Evolutionary conservation across 1,140 invertebrate genomes (phyloP).

Genomic region (Phocides pigmalion): DNA sequence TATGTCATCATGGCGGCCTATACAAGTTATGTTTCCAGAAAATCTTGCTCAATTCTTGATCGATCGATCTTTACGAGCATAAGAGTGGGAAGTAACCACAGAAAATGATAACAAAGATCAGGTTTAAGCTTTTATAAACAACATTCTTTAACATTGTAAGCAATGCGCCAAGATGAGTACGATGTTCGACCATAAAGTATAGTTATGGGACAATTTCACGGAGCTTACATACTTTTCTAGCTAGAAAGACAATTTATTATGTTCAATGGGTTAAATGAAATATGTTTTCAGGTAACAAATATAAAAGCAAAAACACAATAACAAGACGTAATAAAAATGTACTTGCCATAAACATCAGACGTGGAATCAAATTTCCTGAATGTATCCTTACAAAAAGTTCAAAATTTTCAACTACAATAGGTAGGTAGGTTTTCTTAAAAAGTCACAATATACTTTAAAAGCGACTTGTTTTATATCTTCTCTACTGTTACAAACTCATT

Average conservation of each 20-base stretch:
- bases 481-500: too few relatives aligned
- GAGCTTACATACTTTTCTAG: conserved; percentile 16
- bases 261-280: background rate
- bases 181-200: conserved; percentile 22
- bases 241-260: background rate
- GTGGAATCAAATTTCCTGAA: too few relatives aligned
- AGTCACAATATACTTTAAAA: too few relatives aligned
- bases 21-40: conserved; percentile 15
- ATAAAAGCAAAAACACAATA: background rate
- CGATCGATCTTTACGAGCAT: conserved; percentile 29
- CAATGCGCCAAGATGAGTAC: conserved; percentile 16
- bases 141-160: conserved; percentile 33
- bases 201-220: conserved; percentile 22
- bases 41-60: conserved; percentile 28
- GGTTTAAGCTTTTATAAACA: conserved; percentile 30
- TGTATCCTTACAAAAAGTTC: too few relatives aligned
- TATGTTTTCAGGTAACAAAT: background rate
- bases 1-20: background rate
- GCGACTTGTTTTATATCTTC: too few relatives aligned
- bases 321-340: too few relatives aligned
- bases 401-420: too few relatives aligned
- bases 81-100: conserved; percentile 23
- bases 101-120: conserved; percentile 32
- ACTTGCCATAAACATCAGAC: too few relatives aligned
- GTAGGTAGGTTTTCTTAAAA: too few relatives aligned